Evolutionary conservation across 2,797 vertebrate genomes (phyloP).

Genomic region (Phaenicophaeus curvirostris): DNA sequence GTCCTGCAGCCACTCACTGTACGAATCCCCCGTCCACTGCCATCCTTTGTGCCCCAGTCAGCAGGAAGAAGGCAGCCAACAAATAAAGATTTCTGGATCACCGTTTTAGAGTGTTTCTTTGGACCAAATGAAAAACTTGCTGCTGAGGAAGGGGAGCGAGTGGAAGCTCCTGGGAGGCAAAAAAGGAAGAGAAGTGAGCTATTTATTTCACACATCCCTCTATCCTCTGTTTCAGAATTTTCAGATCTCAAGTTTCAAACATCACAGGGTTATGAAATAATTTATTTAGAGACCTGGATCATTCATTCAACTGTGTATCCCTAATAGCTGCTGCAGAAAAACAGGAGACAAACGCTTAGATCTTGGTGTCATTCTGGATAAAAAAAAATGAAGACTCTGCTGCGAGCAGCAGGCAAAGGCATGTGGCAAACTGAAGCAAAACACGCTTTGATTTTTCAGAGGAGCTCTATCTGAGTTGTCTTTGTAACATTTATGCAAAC

Average conservation of each 20-base stretch:
- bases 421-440: background rate
- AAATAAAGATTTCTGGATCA: background rate
- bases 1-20: background rate
- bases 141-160: background rate
- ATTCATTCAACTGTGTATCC: background rate
- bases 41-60: background rate
- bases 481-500: constrained; percentile 15
- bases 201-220: background rate
- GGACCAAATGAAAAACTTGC: background rate
- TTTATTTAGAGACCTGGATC: background rate
- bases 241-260: background rate
- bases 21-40: background rate
- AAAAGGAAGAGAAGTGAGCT: background rate
- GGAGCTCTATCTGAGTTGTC: background rate
- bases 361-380: background rate
- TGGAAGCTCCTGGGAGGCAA: background rate
- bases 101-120: background rate
- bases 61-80: background rate
- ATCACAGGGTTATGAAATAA: background rate
- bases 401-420: background rate
- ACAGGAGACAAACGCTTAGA: background rate
- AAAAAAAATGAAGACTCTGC: background rate
- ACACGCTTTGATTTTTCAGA: background rate
- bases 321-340: background rate
- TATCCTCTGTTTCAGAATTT: background rate